Evolutionary conservation across 2,113 vertebrate genomes (phyloP), one percentile per base, ranked within the genome.

Genomic region (Muntiacus reevesi): DNA sequence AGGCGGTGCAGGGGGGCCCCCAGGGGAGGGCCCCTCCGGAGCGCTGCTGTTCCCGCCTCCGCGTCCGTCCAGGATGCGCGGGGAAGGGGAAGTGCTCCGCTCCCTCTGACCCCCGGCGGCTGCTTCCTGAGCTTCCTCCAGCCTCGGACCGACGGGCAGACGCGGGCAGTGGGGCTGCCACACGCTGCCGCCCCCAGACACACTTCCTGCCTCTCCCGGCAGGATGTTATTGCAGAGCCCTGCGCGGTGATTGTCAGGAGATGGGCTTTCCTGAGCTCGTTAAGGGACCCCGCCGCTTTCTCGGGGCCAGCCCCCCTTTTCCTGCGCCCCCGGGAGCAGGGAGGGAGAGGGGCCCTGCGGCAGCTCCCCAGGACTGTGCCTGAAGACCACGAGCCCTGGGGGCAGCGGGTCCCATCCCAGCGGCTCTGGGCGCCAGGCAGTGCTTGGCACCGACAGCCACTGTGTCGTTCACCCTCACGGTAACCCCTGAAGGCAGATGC

Each of bases 181-280:
- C 83, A 85, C 54, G 40, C 91, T 55, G 81, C 96, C 87, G 17
- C 71, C 79, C 87, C 55, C 60, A 40, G 91, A 71, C 81, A 59
- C 50, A 62, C 50, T 97, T 98, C 98, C 98, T 97, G 98, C 91
- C 50, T 82, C 81, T 82, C 33, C 94, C 27, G 83, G 87, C 98
- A 98, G 98, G 97, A 98, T 98, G 97, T 97, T 96, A 97, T 95
- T 96, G 95, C 87, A 95, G 84, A 84, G 82, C 54, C 74, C 33
- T 4, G 19, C 62, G 54, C 95, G 88, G 95, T 96, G 96, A 92
- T 97, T 97, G 97, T 97, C 95, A 95, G 95, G 96, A 96, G 97
- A 97, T 96, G 89, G 96, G 84, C 67, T 94, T 98, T 98, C 97
- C 98, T 97, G 97, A 98, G 94, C 97, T 98, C 96, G 93, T 97